These are phyloP conservation scores for Phylloscopus whistleri DNA, from an alignment of 2,113 vertebrate species.

Conservation along the genomic window DNA sequence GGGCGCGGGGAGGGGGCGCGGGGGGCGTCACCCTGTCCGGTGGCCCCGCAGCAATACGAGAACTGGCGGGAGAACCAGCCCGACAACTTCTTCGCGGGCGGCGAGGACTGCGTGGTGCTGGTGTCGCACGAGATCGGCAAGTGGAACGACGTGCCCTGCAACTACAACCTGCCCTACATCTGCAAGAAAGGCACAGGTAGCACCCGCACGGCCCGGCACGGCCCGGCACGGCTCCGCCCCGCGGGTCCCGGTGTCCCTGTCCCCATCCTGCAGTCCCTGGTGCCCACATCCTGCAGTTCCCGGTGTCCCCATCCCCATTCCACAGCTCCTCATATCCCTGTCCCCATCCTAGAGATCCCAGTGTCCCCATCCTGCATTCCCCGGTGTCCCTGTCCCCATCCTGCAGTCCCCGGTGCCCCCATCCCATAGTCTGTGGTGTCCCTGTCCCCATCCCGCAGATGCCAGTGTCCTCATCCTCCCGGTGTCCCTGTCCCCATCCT, in stretches of 20 bases:
- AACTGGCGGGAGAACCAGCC: slow-evolving; percentile 96
- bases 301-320: neutral
- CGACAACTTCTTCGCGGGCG: slow-evolving; percentile 95
- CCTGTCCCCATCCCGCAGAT: neutral
- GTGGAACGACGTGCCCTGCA: slow-evolving; percentile 98
- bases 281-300: accelerated
- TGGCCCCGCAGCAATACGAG: slow-evolving; percentile 87
- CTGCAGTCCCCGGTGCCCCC: no score
- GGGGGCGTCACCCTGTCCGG: neutral
- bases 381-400: no score
- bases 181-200: slow-evolving; percentile 98
- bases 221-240: neutral
- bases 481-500: no score
- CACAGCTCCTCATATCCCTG: neutral
- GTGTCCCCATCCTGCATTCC: no score
- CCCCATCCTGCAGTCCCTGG: neutral
- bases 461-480: no score
- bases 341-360: no score
- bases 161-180: slow-evolving; percentile 97
- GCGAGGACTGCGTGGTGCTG: slow-evolving; percentile 96
- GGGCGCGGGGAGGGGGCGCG: accelerated
- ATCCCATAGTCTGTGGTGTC: neutral
- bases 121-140: slow-evolving; percentile 92
- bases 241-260: no score
- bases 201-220: no score